These are phyloP conservation scores for Centropyge bicolor DNA, from an alignment of 2,797 vertebrate species.

Conservation along the genomic window DNA sequence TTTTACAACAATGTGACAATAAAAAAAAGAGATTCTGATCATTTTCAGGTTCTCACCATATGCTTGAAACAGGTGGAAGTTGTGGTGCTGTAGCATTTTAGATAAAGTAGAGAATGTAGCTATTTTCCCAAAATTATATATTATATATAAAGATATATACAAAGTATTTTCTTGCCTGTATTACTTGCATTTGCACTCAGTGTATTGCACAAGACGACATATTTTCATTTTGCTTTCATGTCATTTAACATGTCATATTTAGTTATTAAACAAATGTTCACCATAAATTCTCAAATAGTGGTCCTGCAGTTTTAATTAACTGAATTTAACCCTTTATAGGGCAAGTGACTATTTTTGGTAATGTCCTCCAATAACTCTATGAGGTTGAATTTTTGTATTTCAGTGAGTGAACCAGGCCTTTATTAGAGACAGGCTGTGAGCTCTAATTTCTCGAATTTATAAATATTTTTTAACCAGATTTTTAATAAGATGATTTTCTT, in stretches of 20 bases:
- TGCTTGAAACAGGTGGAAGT: slow-evolving; percentile 77
- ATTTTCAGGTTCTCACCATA: slow-evolving; percentile 48
- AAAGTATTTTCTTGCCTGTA: slow-evolving; percentile 45
- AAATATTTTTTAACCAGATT: neutral
- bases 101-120: slow-evolving; percentile 56
- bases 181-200: slow-evolving; percentile 63
- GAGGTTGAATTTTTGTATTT: no score
- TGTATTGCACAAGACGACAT: slow-evolving; percentile 60
- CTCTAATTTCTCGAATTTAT: neutral
- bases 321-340: neutral
- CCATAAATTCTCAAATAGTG: slow-evolving; percentile 23
- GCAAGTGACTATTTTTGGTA: no score
- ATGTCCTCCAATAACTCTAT: no score
- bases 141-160: slow-evolving; percentile 40
- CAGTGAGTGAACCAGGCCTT: neutral
- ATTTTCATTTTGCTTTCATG: slow-evolving; percentile 51
- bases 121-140: slow-evolving; percentile 49
- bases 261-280: slow-evolving; percentile 25
- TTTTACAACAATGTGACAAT: slow-evolving; percentile 30
- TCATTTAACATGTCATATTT: slow-evolving; percentile 27
- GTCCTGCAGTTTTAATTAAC: slow-evolving; percentile 1
- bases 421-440: neutral
- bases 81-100: slow-evolving; percentile 77
- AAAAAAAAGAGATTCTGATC: slow-evolving; percentile 32
- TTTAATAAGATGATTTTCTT: neutral